Evolutionary conservation across 2,797 vertebrate species (phyloP).

Genomic region (Halcyon leucocephala): DNA sequence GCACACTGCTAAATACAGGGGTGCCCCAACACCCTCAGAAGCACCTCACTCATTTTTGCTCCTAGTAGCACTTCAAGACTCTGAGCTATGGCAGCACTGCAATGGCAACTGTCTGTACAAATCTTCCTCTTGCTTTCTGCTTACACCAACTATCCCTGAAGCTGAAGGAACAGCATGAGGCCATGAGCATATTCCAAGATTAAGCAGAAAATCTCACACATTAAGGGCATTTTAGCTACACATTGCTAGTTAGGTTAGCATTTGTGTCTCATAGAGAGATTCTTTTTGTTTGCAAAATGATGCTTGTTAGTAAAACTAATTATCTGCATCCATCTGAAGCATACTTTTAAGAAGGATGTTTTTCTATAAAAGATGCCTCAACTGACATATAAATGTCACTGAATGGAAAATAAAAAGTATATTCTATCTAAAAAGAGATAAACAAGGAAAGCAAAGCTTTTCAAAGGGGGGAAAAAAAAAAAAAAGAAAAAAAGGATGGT

Average conservation of each 20-base stretch:
- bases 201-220: background rate
- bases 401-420: background rate
- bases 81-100: background rate
- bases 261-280: background rate
- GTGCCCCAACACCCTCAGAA: background rate
- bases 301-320: background rate
- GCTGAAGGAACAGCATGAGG: background rate
- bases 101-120: background rate
- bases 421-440: background rate
- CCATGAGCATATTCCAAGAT: background rate
- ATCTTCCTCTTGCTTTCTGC: background rate
- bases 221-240: background rate
- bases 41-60: background rate
- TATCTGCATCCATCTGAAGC: background rate
- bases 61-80: background rate
- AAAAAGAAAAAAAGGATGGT: background rate
- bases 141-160: background rate
- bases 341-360: background rate
- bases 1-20: rapidly evolving
- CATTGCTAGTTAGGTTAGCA: background rate
- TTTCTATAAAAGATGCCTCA: background rate
- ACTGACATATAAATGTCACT: background rate
- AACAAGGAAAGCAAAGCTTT: background rate
- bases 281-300: background rate
- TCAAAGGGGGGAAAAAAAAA: background rate